Evolutionary conservation across 2,888 invertebrate genomes (phyloP).

Genomic region (Alentia gelatinosa): DNA sequence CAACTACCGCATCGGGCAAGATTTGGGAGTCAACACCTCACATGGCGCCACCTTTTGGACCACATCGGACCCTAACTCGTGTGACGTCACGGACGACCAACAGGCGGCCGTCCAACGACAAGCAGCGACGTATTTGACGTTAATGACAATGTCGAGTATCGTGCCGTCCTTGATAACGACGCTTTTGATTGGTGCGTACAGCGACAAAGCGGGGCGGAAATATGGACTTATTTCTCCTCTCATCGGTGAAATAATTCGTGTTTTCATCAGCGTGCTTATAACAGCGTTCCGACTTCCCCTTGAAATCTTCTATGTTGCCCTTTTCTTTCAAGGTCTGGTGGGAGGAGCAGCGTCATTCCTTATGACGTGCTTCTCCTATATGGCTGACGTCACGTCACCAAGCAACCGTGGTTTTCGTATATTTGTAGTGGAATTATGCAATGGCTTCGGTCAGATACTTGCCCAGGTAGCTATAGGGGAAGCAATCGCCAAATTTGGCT

Average conservation of each 20-base stretch:
- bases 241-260: background rate
- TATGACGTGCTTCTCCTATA: constrained; percentile 22
- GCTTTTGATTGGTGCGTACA: constrained; percentile 4
- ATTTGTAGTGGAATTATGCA: background rate
- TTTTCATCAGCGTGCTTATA: background rate
- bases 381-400: constrained; percentile 9
- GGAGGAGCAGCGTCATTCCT: background rate
- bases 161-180: background rate
- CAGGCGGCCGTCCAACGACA: background rate
- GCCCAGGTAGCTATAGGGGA: constrained; percentile 7
- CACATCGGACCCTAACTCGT: background rate
- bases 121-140: background rate
- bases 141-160: background rate
- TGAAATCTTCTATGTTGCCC: background rate
- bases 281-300: constrained; percentile 11
- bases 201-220: constrained; percentile 22
- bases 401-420: background rate
- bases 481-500: background rate
- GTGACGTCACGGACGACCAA: background rate
- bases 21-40: background rate
- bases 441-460: background rate
- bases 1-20: background rate
- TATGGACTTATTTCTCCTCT: background rate
- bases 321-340: background rate
- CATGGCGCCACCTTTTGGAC: too few species aligned